These are phyloP conservation scores for Lontra canadensis DNA, from an alignment of 2,113 vertebrate species.

Conservation along the genomic window DNA sequence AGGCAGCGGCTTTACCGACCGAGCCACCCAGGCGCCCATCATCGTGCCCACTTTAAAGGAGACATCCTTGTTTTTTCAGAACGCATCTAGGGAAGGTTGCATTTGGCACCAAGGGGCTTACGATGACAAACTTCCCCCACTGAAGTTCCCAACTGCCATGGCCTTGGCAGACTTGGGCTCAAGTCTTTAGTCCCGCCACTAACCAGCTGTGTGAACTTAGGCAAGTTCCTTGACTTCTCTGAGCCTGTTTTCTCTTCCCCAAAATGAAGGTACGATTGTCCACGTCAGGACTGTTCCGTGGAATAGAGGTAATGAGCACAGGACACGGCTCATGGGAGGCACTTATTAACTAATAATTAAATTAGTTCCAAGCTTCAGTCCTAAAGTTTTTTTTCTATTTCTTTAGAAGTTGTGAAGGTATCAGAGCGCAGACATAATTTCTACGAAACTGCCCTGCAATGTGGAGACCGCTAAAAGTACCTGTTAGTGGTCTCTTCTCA, in stretches of 20 bases:
- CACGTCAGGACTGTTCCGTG: not conserved
- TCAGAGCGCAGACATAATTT: not conserved
- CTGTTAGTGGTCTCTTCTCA: not conserved
- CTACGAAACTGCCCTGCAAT: not conserved
- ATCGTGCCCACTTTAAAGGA: not conserved
- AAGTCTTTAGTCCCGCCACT: not conserved
- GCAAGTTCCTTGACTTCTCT: not conserved
- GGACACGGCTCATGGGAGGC: not conserved
- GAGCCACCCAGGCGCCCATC: no score
- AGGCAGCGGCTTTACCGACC: no score
- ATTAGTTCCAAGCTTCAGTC: not conserved
- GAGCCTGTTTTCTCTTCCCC: not conserved
- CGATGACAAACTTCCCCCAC: not conserved
- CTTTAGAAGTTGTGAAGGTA: not conserved
- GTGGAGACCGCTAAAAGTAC: not conserved
- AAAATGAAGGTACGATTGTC: not conserved
- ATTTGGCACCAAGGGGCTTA: not conserved
- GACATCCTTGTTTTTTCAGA: not conserved
- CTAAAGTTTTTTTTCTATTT: not conserved
- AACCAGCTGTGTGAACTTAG: not conserved
- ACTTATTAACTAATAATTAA: not conserved
- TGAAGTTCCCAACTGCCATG: not conserved
- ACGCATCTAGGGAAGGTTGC: fast-evolving
- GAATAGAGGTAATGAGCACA: not conserved
- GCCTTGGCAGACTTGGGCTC: not conserved